Evolutionary conservation across 2,797 vertebrate genomes (phyloP), one percentile per base, ranked within the genome.

Genomic region (Enteromius afrohamiltoni): DNA sequence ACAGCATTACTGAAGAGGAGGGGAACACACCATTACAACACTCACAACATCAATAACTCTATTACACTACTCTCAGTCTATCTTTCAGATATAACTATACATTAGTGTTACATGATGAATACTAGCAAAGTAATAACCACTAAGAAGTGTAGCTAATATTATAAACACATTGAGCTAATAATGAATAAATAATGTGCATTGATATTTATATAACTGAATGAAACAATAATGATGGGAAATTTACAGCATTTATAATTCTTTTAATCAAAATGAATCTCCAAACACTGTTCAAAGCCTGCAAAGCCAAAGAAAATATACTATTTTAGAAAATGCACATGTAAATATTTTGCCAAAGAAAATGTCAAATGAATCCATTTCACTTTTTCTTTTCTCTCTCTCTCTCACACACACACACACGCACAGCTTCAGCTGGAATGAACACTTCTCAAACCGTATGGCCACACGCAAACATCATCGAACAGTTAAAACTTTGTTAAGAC

Each of bases 1-100:
- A 82, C 80, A 82, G 8, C 55, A 49, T 80, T 2, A 60, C 68
- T 45, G 16, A 0, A 79, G 6, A 21, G 23, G 60, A 47, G 29
- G 26, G 21, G 58, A 7, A 53, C 2, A 53, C 2, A 49, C 26
- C 26, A 49, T 19, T 29, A 29, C 14, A 49, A 26, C n/a, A 14
- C 19, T 7, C 1, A 9, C 19, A 55, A 60, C 13, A 60, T 26
- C 4, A 60, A 60, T 13, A n/a, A 40, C 51, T 53, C 14, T 2
- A 75, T 6, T 6, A 2, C 6, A 53, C 21, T n/a, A 23, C 7
- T 42, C 40, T 4, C 4, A 17, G 26, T 9, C 1, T 68, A 40
- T 29, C 19, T 71, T 49, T 31, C 3, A 31, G 40, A 16, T 14
- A 69, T 26, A 26, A 70, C 6, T 26, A 47, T 17, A 45, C 7